phyloP scores from a whole-genome alignment of 2,888 invertebrate genomes.

The Cryptophagus acutangulus region DNA sequence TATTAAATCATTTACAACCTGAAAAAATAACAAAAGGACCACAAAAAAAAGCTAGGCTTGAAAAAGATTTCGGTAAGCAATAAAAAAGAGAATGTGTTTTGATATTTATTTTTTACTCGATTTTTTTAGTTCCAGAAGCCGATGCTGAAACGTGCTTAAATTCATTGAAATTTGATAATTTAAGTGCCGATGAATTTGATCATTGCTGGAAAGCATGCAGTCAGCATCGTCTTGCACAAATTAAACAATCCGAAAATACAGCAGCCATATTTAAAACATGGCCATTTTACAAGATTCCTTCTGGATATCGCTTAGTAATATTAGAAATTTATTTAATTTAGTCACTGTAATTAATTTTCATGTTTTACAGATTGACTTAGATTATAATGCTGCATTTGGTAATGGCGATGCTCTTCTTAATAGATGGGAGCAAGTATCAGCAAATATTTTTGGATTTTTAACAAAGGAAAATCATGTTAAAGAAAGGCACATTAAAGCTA shows the following conservation, averaged over 20 bases:
- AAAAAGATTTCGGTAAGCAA: no score
- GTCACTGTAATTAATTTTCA: neutral
- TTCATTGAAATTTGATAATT: conserved; percentile 19
- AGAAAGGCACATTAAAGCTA: neutral
- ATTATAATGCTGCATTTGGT: neutral
- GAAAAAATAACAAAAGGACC: no score
- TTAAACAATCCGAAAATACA: conserved; percentile 10
- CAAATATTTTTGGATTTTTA: neutral
- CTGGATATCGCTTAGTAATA: conserved; percentile 15
- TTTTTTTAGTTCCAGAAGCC: conserved; percentile 16
- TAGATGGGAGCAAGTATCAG: neutral
- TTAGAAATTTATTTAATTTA: neutral
- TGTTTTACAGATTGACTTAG: neutral
- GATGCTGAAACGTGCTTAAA: conserved; percentile 17
- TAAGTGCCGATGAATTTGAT: conserved; percentile 21
- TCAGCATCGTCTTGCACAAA: conserved; percentile 14
- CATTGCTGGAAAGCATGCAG: conserved; percentile 21
- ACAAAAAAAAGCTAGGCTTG: no score
- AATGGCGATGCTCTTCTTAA: conserved; percentile 2
- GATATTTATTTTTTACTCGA: no score
- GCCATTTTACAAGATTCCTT: conserved; percentile 16
- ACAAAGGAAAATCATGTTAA: neutral
- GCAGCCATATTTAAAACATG: conserved; percentile 15
- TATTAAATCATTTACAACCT: no score
- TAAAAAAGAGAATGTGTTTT: no score